phyloP scores from a whole-genome alignment of 1,140 invertebrate genomes.

The Drosophila asahinai region DNA sequence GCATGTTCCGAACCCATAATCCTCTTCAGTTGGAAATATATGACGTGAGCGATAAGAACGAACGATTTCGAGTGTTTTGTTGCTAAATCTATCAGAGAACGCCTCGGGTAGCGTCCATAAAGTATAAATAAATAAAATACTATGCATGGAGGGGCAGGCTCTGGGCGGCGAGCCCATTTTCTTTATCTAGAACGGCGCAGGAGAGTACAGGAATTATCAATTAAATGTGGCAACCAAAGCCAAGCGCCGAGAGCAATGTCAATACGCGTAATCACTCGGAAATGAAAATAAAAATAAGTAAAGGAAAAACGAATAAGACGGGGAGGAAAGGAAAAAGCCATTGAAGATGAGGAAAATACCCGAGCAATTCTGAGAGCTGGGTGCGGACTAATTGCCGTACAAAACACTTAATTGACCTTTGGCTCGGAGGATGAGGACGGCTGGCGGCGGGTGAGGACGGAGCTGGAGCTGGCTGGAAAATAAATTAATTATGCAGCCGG shows the following conservation, averaged over 20 bases:
- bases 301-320: constrained; percentile 25
- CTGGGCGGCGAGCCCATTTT: constrained; percentile 44
- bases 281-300: constrained; percentile 64
- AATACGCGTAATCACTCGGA: constrained; percentile 64
- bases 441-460: not conserved
- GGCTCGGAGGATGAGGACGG: constrained; percentile 28
- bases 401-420: constrained; percentile 78
- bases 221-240: constrained; percentile 64
- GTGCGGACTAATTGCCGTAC: constrained; percentile 61
- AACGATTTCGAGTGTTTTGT: constrained; percentile 51
- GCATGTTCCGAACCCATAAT: constrained; percentile 67
- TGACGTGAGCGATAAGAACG: constrained; percentile 71
- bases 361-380: constrained; percentile 7
- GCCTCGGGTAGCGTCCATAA: constrained; percentile 38
- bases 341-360: constrained; percentile 18
- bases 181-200: constrained; percentile 57
- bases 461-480: constrained; percentile 34
- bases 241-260: constrained; percentile 63
- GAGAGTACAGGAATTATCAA: constrained; percentile 72
- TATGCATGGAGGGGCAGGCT: constrained; percentile 1
- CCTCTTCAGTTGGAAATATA: constrained; percentile 62
- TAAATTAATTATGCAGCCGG: constrained; percentile 74
- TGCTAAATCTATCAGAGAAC: constrained; percentile 53
- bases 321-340: constrained; percentile 2
- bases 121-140: constrained; percentile 64